phyloP scores from a whole-genome alignment of 1,140 invertebrate species.

The Maniola jurtina region DNA sequence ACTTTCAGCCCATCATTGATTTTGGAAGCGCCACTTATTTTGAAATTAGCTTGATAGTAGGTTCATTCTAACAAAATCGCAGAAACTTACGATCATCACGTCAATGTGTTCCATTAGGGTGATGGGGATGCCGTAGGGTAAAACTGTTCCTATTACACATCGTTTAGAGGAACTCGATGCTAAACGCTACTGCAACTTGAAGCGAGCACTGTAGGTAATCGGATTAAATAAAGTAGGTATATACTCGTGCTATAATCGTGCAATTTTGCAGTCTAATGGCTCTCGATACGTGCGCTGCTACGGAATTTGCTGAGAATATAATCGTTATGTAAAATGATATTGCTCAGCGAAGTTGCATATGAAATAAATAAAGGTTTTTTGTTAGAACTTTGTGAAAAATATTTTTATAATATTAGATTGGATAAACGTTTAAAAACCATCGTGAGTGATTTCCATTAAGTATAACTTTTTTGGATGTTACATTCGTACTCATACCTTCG shows the following conservation, averaged over 20 bases:
- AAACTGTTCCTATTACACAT: not conserved
- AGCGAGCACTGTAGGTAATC: not conserved
- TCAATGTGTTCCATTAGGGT: too few relatives aligned
- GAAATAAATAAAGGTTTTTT: not conserved
- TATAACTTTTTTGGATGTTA: too few relatives aligned
- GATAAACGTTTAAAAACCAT: too few relatives aligned
- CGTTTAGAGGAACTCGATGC: not conserved
- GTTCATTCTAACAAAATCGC: too few relatives aligned
- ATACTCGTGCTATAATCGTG: constrained; percentile 17
- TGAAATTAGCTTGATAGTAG: too few relatives aligned
- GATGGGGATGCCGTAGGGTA: not conserved
- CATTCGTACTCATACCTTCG: too few relatives aligned
- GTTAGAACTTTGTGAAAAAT: too few relatives aligned
- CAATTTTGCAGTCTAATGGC: constrained; percentile 33
- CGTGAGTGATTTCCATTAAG: too few relatives aligned
- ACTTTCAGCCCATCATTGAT: too few relatives aligned
- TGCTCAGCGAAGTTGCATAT: constrained; percentile 2
- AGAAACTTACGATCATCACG: too few relatives aligned
- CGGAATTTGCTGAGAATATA: constrained; percentile 22
- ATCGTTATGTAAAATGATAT: constrained; percentile 23
- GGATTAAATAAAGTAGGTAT: constrained; percentile 13
- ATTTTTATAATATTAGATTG: too few relatives aligned
- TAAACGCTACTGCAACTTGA: not conserved
- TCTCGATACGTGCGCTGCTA: constrained; percentile 27
- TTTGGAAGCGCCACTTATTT: too few relatives aligned